phyloP scores from a whole-genome alignment of 2,797 vertebrate species.

The Spatula versicolor region DNA sequence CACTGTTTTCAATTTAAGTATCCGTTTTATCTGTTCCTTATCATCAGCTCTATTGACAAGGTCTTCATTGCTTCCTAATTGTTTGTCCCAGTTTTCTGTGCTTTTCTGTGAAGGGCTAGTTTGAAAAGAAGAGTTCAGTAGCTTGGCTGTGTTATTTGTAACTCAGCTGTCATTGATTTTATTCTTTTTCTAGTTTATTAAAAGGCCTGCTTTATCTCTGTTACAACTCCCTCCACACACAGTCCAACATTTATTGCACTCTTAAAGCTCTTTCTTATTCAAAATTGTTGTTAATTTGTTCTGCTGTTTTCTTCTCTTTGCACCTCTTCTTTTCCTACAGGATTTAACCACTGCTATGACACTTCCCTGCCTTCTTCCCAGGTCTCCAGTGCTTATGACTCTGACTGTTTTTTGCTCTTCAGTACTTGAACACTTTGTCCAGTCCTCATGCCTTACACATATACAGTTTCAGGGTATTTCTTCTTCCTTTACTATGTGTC shows the following conservation, averaged over 20 bases:
- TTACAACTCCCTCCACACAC: background rate
- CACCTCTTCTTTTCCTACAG: background rate
- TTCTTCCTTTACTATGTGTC: background rate
- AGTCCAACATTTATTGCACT: background rate
- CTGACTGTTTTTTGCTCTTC: background rate
- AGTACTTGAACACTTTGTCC: background rate
- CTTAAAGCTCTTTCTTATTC: conserved; percentile 2
- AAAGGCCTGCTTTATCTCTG: conserved; percentile 3
- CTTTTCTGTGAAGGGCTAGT: conserved; percentile 19
- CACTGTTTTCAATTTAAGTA: conserved; percentile 19
- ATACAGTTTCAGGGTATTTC: background rate
- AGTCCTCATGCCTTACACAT: background rate
- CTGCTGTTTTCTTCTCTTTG: background rate
- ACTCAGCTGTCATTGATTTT: conserved; percentile 29
- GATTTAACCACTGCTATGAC: background rate
- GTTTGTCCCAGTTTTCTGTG: conserved; percentile 33
- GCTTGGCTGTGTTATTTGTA: background rate
- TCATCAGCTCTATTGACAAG: conserved; percentile 56
- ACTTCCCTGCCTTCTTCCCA: background rate
- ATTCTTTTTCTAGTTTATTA: conserved; percentile 40
- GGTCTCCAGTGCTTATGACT: background rate
- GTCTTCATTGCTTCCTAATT: conserved; percentile 49
- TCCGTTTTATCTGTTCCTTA: conserved; percentile 34
- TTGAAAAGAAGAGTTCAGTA: conserved; percentile 25
- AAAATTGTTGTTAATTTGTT: conserved; percentile 9